A percentile compares a stretch with the other conserved stretches of the same genome.
phyloP scores from a whole-genome alignment of 2,113 vertebrate species.

The Cettia cetti region DNA sequence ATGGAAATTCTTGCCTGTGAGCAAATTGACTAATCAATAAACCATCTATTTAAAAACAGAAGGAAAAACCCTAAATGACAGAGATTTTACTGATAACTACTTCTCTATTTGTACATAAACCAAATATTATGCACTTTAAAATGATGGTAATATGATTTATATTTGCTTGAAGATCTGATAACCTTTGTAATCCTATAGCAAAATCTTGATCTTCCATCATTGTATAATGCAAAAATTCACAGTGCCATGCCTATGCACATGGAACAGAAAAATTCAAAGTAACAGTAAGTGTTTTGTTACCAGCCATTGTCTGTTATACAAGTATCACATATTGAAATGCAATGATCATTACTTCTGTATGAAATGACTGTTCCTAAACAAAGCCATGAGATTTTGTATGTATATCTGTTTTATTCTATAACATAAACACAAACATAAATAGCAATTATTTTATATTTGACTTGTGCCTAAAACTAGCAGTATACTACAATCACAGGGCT shows the following conservation, averaged over 20 bases:
- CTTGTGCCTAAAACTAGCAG: neutral
- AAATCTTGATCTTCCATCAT: neutral
- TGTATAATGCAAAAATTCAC: neutral
- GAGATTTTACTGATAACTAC: neutral
- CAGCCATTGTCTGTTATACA: neutral
- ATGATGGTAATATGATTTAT: fast-evolving
- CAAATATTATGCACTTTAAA: neutral
- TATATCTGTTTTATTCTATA: neutral
- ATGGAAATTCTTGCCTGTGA: neutral
- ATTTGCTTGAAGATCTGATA: neutral
- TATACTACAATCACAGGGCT: neutral
- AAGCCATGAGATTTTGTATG: neutral
- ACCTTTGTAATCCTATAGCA: neutral
- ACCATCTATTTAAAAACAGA: neutral
- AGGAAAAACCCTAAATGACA: neutral
- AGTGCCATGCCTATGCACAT: neutral
- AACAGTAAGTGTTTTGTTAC: neutral
- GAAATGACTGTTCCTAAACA: neutral
- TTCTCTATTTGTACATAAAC: neutral
- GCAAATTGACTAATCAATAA: neutral
- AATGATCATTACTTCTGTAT: neutral
- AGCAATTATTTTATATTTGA: neutral
- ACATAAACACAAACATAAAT: neutral
- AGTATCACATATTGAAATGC: neutral
- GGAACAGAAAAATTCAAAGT: neutral